Evolutionary conservation across 2,797 vertebrate genomes (phyloP).

Genomic region (Limosa lapponica): DNA sequence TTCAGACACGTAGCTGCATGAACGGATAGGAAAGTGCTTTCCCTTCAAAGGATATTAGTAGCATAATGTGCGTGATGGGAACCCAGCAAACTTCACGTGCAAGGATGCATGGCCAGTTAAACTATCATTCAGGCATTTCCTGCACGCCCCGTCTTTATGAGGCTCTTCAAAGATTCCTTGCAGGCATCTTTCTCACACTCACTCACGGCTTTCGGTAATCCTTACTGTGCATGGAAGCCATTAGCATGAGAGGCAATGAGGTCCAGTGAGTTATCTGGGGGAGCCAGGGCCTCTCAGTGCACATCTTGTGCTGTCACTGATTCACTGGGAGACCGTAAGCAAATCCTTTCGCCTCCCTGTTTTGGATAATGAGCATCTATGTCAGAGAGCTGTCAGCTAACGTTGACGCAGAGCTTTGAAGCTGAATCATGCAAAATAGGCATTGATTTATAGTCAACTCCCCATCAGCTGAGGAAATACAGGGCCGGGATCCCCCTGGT

Average conservation of each 20-base stretch:
- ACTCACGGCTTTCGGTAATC: not conserved
- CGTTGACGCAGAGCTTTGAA: not conserved
- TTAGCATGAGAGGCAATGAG: not conserved
- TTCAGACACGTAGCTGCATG: conserved; percentile 15
- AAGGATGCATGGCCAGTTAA: not conserved
- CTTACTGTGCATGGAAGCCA: not conserved
- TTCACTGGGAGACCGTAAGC: not conserved
- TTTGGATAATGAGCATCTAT: not conserved
- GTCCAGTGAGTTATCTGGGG: not conserved
- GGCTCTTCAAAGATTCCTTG: not conserved
- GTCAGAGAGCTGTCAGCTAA: not conserved
- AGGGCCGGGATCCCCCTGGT: not conserved
- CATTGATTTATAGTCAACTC: not conserved
- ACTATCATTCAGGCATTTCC: conserved; percentile 5
- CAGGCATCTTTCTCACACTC: conserved; percentile 6
- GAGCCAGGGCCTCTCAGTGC: not conserved
- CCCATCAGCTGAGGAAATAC: not conserved
- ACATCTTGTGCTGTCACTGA: not conserved
- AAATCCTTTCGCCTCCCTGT: not conserved
- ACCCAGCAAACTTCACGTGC: not conserved
- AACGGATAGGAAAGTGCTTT: not conserved
- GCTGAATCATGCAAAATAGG: not conserved
- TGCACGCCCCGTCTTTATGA: not conserved
- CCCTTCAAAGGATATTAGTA: not conserved
- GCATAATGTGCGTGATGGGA: not conserved